Evolutionary conservation across 1,140 invertebrate species (phyloP).

Genomic region (Caenorhabditis briggsae): DNA sequence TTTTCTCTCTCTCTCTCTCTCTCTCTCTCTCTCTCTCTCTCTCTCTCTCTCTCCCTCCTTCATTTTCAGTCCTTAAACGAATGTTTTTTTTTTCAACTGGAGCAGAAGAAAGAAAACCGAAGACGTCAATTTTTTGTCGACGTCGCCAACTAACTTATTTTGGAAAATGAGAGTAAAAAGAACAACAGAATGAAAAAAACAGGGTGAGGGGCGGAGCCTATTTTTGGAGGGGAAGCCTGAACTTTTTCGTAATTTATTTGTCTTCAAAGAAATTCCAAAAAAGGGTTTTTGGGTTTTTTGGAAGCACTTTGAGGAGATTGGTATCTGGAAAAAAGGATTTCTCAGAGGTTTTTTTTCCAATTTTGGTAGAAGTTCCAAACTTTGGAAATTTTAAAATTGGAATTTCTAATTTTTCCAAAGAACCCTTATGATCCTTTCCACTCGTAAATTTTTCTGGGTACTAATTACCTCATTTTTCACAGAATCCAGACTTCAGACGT

Average conservation of each 20-base stretch:
- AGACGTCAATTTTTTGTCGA: constrained; percentile 5
- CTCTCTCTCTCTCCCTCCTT: background rate
- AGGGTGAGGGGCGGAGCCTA: background rate
- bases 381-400: no score
- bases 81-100: background rate
- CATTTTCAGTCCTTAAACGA: background rate
- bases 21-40: background rate
- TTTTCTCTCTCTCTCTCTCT: background rate
- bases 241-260: background rate
- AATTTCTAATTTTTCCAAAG: no score
- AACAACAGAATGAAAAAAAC: background rate
- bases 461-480: no score
- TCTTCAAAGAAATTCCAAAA: no score
- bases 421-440: no score
- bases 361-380: no score
- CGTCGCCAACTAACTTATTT: background rate
- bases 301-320: no score
- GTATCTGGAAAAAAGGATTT: no score
- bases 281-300: no score
- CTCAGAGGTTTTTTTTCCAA: no score
- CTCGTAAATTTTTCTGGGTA: no score
- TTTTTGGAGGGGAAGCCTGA: background rate
- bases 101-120: background rate
- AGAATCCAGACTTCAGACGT: no score
- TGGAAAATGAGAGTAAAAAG: background rate